Conservation (phyloP, 2,797 vertebrate genomes). For the Synaphobranchus kaupii region DNA sequence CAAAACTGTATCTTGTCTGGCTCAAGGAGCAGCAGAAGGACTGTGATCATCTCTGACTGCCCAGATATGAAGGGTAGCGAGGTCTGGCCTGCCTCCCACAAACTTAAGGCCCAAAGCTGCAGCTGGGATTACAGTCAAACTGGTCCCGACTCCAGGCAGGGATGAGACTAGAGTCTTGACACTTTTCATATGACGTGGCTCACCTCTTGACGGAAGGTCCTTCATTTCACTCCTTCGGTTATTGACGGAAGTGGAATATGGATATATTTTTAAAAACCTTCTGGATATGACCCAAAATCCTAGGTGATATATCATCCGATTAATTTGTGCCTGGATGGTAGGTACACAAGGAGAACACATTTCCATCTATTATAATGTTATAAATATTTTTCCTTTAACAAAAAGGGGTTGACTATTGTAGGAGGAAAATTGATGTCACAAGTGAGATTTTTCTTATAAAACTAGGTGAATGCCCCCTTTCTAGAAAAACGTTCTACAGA, state of each 20-base stretch:
- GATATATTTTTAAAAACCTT: background rate
- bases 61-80: background rate
- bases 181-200: background rate
- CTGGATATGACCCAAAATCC: background rate
- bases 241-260: background rate
- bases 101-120: background rate
- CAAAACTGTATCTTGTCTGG: background rate
- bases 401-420: background rate
- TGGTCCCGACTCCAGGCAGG: too few relatives aligned
- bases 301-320: background rate
- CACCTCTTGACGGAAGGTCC: background rate
- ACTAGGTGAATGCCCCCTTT: background rate
- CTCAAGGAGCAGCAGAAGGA: background rate
- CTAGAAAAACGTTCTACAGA: background rate
- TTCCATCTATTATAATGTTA: background rate
- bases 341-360: background rate
- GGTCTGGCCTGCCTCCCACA: background rate
- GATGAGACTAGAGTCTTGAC: background rate
- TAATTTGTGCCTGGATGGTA: background rate
- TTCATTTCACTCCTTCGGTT: background rate
- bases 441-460: background rate
- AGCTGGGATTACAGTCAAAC: background rate
- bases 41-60: background rate
- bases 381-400: background rate
- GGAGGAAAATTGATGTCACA: background rate